phyloP scores from a whole-genome alignment of 2,113 vertebrate genomes.

The Pseudopipra pipra region DNA sequence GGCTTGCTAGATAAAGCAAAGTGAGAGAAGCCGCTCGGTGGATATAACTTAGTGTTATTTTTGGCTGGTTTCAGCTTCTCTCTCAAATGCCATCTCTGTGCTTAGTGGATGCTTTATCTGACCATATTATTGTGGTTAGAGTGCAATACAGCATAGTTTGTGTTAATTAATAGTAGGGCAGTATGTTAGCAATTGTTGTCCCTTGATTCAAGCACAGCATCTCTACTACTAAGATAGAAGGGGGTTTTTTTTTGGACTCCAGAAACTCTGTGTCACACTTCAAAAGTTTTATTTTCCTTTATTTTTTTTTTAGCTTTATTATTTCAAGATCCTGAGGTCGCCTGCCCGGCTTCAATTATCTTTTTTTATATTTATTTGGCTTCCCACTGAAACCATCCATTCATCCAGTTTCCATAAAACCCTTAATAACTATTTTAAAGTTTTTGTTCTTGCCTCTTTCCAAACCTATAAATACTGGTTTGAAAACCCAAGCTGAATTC shows the following conservation, averaged over 20 bases:
- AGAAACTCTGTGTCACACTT: constrained; percentile 25
- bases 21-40: not conserved
- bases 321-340: constrained; percentile 54
- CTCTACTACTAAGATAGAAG: not conserved
- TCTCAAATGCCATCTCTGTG: not conserved
- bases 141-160: not conserved
- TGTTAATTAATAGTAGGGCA: not conserved
- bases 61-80: not conserved
- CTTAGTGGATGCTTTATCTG: not conserved
- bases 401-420: constrained; percentile 74
- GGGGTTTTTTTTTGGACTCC: not conserved
- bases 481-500: constrained; percentile 67
- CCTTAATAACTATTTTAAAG: constrained; percentile 74
- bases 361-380: constrained; percentile 51
- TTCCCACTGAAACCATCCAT: constrained; percentile 62
- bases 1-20: not conserved
- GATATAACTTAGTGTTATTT: not conserved
- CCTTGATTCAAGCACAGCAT: not conserved
- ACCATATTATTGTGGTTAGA: not conserved
- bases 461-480: constrained; percentile 70
- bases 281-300: constrained; percentile 20
- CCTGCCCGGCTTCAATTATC: constrained; percentile 60
- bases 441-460: constrained; percentile 70
- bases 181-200: not conserved
- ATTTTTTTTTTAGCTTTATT: constrained; percentile 36